Evolutionary conservation across 2,797 vertebrate genomes (phyloP), one percentile per base, ranked within the genome.

Genomic region (Eulemur coronatus): DNA sequence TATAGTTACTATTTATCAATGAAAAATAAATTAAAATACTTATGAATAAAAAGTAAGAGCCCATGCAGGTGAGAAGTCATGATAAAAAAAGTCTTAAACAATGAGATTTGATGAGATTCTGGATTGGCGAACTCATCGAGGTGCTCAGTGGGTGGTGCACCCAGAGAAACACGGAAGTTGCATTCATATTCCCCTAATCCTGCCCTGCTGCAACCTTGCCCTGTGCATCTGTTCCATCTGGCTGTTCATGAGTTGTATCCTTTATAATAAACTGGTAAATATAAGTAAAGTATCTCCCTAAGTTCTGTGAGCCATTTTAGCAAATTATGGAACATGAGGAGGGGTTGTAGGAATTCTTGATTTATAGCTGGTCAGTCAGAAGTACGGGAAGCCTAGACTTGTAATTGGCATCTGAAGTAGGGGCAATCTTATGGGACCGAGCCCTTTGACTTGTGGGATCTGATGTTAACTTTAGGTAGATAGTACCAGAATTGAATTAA

Each of bases 161-260:
- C 38, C 18, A 57, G 5, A 70, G 24, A 18, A 55, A 30, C 4
- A 3, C 14, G 20, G 50, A 43, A 30, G 11, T 5, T 28, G 8
- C 28, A 0, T 80, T 35, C 15, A 81, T 26, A 7, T 6, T 50
- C 46, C 11, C 46, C 20, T 24, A 0, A 1, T 14, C 8, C 52
- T 33, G 12, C 15, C 63, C 10, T 2, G 11, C 7, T 0, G 1
- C 48, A 52, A 10, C 0, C 13, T 55, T 33, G 14, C 2, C 20
- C 55, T 48, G 4, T 33, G 35, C 30, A n/a, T 52, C 67, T 26
- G 35, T 46, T 70, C 57, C 33, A 7, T 7, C 1, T 26, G 17
- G 43, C 2, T 70, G 52, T 72, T 46, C 18, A 13, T 46, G 18
- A 43, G 2, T 82, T 70, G 28, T 46, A 33, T 35, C 38, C 24